Conservation (phyloP, 2,888 invertebrate genomes). For the Rhagonycha fulva region DNA sequence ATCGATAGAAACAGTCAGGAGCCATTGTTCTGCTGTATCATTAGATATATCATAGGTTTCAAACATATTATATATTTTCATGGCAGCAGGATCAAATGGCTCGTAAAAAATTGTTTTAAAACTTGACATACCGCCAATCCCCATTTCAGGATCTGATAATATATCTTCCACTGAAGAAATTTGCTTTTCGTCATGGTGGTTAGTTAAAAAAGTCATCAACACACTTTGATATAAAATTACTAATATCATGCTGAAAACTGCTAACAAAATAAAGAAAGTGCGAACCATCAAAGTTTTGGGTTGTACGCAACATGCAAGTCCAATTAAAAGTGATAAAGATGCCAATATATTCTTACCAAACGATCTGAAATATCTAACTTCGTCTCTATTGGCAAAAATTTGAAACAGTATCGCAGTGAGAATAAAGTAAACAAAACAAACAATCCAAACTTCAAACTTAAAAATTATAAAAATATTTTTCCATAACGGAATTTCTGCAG, state of each 20-base stretch:
- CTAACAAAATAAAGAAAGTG: constrained; percentile 60
- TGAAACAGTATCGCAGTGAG: constrained; percentile 28
- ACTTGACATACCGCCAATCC: constrained; percentile 55
- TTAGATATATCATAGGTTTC: constrained; percentile 27
- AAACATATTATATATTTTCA: constrained; percentile 33
- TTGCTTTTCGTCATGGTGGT: constrained; percentile 61
- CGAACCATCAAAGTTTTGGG: constrained; percentile 58
- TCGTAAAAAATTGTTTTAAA: constrained; percentile 51
- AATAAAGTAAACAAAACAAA: constrained; percentile 52
- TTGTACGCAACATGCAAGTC: constrained; percentile 57
- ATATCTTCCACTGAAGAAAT: constrained; percentile 60
- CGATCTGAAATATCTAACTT: constrained; percentile 16
- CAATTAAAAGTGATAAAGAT: constrained; percentile 53
- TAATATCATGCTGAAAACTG: constrained; percentile 60
- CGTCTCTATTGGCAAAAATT: constrained; percentile 10
- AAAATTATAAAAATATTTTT: constrained; percentile 60
- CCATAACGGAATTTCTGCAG: constrained; percentile 59
- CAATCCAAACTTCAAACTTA: constrained; percentile 56
- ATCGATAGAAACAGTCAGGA: constrained; percentile 29
- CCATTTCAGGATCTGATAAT: constrained; percentile 53
- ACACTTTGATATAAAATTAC: constrained; percentile 63
- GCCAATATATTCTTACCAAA: constrained; percentile 31
- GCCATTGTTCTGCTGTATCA: constrained; percentile 34
- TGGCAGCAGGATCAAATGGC: constrained; percentile 16
- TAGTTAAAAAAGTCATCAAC: constrained; percentile 61